Evolutionary conservation across 2,888 invertebrate genomes (phyloP).

Genomic region (Apotomis turbidana): DNA sequence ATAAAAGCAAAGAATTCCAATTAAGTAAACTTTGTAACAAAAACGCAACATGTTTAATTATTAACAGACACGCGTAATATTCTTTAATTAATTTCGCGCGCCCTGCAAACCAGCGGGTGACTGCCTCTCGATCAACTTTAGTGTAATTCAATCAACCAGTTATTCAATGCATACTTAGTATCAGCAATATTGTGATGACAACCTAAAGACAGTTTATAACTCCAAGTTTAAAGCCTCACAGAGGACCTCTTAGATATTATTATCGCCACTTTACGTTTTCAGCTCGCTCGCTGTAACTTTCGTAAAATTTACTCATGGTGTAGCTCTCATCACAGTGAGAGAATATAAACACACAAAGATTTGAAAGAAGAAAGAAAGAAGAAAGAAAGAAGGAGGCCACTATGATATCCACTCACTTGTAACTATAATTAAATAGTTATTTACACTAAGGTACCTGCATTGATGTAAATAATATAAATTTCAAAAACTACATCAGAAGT

Average conservation of each 20-base stretch:
- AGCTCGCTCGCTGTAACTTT: too few species aligned
- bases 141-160: conserved; percentile 67
- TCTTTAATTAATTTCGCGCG: conserved; percentile 65
- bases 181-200: conserved; percentile 32
- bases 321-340: too few species aligned
- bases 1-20: not conserved
- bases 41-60: not conserved
- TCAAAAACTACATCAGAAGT: too few species aligned
- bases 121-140: conserved; percentile 66
- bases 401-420: too few species aligned
- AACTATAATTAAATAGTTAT: too few species aligned
- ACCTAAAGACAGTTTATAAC: not conserved
- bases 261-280: too few species aligned
- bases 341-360: too few species aligned
- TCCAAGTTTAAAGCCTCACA: not conserved
- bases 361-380: too few species aligned
- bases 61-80: not conserved
- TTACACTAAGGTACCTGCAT: too few species aligned
- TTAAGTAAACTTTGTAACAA: not conserved
- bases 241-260: not conserved
- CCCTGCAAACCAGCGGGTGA: conserved; percentile 59
- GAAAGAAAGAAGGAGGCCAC: too few species aligned
- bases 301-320: too few species aligned
- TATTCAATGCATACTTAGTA: conserved; percentile 56
- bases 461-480: too few species aligned